A percentile compares a stretch with the other conserved stretches of the same genome.
These are phyloP conservation scores for Antheraea yamamai DNA, from an alignment of 2,888 invertebrate species.

Conservation along the genomic window DNA sequence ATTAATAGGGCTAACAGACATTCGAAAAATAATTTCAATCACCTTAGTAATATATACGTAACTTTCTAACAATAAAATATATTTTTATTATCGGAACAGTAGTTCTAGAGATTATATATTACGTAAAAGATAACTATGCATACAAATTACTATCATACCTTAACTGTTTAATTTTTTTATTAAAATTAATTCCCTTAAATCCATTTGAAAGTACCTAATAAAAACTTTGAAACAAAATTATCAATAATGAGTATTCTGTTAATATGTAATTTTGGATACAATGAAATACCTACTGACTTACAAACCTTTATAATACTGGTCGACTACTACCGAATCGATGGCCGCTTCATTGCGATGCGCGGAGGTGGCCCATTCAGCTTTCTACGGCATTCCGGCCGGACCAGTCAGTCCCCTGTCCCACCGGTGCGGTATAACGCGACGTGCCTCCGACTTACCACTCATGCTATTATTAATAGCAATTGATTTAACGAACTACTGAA, in stretches of 20 bases:
- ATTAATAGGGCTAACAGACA: too few species aligned
- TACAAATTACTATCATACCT: too few species aligned
- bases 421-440: neutral
- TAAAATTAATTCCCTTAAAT: too few species aligned
- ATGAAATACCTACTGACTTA: slow-evolving; percentile 4
- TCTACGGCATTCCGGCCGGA: slow-evolving; percentile 64
- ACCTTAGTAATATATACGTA: too few species aligned
- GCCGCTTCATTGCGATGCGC: slow-evolving; percentile 43
- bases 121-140: too few species aligned
- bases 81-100: too few species aligned
- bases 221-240: too few species aligned
- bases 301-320: slow-evolving; percentile 9
- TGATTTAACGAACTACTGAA: neutral
- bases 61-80: too few species aligned
- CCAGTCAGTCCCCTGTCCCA: slow-evolving; percentile 38
- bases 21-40: too few species aligned
- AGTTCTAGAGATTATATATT: too few species aligned
- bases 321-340: slow-evolving; percentile 37
- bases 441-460: neutral
- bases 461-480: neutral
- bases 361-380: slow-evolving; percentile 45
- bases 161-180: too few species aligned
- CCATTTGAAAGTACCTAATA: too few species aligned
- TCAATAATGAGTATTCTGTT: neutral
- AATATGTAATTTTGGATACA: neutral